phyloP scores from a whole-genome alignment of 1,140 invertebrate genomes.

The Drosophila triauraria region DNA sequence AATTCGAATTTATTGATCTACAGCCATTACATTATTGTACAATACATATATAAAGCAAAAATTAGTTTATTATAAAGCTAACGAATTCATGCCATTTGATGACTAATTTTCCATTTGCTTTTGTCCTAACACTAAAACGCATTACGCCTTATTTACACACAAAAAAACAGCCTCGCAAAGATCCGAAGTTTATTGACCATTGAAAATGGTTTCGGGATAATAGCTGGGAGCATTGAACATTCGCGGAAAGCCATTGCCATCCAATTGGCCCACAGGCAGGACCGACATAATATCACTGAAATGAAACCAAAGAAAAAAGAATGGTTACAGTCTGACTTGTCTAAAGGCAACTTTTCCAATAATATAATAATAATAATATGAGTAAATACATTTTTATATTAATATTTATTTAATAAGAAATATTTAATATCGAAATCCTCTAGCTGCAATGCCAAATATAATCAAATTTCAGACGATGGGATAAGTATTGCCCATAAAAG shows the following conservation, averaged over 20 bases:
- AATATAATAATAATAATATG: no score
- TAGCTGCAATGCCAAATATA: no score
- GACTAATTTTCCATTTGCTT: constrained; percentile 50
- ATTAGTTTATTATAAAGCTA: constrained; percentile 53
- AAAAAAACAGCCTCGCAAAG: constrained; percentile 29
- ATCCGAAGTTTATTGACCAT: constrained; percentile 72
- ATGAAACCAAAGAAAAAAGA: constrained; percentile 30
- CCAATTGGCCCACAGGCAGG: constrained; percentile 82
- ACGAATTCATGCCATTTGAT: constrained; percentile 67
- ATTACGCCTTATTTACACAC: constrained; percentile 64
- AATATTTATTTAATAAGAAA: no score
- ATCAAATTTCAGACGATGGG: no score
- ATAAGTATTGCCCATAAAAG: no score
- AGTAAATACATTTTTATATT: no score
- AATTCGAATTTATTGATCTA: constrained; percentile 58
- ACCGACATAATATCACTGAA: constrained; percentile 83
- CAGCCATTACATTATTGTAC: constrained; percentile 62
- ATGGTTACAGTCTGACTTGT: neutral
- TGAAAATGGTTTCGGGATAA: constrained; percentile 84
- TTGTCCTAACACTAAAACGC: constrained; percentile 55
- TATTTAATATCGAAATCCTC: no score
- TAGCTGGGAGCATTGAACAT: constrained; percentile 85
- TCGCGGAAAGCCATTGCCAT: constrained; percentile 80
- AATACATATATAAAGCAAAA: constrained; percentile 62
- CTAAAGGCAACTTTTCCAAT: no score